A percentile compares a stretch with the other conserved stretches of the same genome.
phyloP scores from a whole-genome alignment of 2,888 invertebrate genomes.

The Papilio protenor region DNA sequence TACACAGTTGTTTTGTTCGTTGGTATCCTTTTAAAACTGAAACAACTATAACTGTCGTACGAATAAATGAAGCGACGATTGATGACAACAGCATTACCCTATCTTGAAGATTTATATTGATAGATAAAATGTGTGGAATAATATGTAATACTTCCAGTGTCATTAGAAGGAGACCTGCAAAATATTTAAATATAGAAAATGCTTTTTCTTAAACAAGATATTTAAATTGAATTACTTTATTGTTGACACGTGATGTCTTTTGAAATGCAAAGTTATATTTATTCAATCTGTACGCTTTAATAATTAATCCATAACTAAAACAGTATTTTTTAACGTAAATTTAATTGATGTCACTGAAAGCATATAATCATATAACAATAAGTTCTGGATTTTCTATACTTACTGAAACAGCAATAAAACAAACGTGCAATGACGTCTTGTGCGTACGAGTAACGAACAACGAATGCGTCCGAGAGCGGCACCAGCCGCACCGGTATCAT shows the following conservation, averaged over 20 bases:
- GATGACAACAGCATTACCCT: neutral
- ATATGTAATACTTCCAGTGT: neutral
- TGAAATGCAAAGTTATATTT: too few species aligned
- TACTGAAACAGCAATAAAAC: neutral
- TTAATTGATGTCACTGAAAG: too few species aligned
- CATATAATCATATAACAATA: too few species aligned
- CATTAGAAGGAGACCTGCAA: neutral
- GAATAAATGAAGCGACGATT: neutral
- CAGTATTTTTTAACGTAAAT: too few species aligned
- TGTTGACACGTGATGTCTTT: too few species aligned
- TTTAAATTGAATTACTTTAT: neutral
- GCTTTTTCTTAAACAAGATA: neutral
- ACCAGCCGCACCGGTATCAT: neutral
- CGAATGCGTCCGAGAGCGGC: neutral
- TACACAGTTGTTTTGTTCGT: neutral
- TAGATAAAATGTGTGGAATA: neutral
- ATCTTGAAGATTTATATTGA: neutral
- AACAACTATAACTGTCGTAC: neutral
- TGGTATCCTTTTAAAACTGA: neutral
- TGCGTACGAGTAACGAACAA: slow-evolving; percentile 11
- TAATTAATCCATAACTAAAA: too few species aligned
- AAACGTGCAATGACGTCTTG: neutral
- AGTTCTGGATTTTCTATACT: too few species aligned
- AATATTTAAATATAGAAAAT: neutral
- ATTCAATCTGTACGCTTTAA: too few species aligned